Evolutionary conservation across 2,888 invertebrate genomes (phyloP).

Genomic region (Halocaridina rubra): DNA sequence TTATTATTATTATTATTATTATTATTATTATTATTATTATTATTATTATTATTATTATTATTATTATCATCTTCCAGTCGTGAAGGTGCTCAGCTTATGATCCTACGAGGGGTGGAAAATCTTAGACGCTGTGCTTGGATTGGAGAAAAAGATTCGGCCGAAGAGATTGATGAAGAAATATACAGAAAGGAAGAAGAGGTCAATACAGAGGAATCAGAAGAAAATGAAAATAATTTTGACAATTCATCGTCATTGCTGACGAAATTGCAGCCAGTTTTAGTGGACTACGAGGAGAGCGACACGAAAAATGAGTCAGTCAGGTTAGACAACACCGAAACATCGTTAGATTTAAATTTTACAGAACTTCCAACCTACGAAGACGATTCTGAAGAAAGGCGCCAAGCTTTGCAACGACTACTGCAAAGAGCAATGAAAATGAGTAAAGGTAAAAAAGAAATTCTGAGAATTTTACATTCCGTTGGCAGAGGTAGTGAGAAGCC

Average conservation of each 20-base stretch:
- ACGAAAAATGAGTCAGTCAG: too few relatives aligned
- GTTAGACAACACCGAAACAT: too few relatives aligned
- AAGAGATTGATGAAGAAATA: constrained; percentile 70
- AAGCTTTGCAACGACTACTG: constrained; percentile 27
- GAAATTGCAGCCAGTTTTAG: too few relatives aligned
- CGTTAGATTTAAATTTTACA: too few relatives aligned
- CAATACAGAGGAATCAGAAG: not conserved
- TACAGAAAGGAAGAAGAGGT: not conserved
- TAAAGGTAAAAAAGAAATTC: constrained; percentile 48
- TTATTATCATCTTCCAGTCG: constrained; percentile 71
- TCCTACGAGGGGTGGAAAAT: constrained; percentile 82
- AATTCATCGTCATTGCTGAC: too few relatives aligned
- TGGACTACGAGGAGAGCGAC: not conserved
- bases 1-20: not conserved
- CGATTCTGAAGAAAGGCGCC: constrained; percentile 42
- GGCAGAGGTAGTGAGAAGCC: not conserved
- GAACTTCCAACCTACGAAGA: too few relatives aligned
- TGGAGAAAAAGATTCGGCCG: constrained; percentile 80
- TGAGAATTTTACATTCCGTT: constrained; percentile 30
- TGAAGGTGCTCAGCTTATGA: constrained; percentile 81
- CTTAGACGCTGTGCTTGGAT: constrained; percentile 84
- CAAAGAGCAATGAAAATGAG: constrained; percentile 40
- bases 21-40: not conserved
- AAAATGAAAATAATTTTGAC: not conserved
- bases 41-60: not conserved